A percentile compares a stretch with the other conserved stretches of the same genome.
These are phyloP conservation scores for Festucalex cinctus DNA, from an alignment of 2,113 vertebrate species.

Conservation along the genomic window DNA sequence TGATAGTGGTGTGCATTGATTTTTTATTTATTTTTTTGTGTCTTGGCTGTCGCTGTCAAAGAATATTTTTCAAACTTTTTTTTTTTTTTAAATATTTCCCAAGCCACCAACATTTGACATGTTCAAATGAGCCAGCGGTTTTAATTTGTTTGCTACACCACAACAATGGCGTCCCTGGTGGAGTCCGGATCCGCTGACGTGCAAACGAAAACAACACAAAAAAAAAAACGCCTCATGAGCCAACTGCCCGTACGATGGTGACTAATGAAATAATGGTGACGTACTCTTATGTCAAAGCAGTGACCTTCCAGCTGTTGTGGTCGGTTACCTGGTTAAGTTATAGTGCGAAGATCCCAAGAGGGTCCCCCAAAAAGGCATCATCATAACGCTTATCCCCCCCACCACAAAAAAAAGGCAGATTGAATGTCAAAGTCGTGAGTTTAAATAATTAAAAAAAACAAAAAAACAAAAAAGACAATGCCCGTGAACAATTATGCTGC, in stretches of 20 bases:
- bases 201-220: constrained; percentile 9
- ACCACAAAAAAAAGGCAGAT: too few relatives aligned
- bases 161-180: constrained; percentile 35
- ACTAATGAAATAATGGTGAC: constrained; percentile 29
- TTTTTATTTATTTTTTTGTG: too few relatives aligned
- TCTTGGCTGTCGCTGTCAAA: too few relatives aligned
- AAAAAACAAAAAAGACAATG: too few relatives aligned
- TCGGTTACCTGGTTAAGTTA: constrained; percentile 48
- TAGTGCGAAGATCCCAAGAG: constrained; percentile 49
- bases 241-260: constrained; percentile 27
- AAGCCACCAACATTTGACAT: constrained; percentile 30
- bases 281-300: constrained; percentile 24
- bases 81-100: constrained; percentile 26
- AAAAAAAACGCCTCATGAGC: constrained; percentile 29
- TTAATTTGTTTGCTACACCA: constrained; percentile 48
- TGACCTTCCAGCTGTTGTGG: constrained; percentile 38
- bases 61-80: too few relatives aligned
- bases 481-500: too few relatives aligned
- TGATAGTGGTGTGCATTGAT: too few relatives aligned
- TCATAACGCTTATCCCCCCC: too few relatives aligned
- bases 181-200: constrained; percentile 40
- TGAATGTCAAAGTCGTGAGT: constrained; percentile 39
- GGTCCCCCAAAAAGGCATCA: too few relatives aligned
- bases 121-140: constrained; percentile 52
- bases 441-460: too few relatives aligned